phyloP scores from a whole-genome alignment of 2,888 invertebrate species.

The Phaedon cochleariae region DNA sequence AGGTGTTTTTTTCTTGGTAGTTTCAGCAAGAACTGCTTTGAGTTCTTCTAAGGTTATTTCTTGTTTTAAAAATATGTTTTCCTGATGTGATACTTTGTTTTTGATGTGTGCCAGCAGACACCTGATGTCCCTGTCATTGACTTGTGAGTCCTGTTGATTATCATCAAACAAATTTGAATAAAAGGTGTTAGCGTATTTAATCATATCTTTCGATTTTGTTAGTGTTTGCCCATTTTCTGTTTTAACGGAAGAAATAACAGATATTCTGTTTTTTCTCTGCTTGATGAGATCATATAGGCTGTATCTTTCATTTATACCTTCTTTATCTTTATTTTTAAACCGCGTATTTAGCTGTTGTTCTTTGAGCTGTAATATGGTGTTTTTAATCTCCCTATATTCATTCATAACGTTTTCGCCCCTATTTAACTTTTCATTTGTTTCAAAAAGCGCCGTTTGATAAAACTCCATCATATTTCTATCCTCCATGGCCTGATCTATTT shows the following conservation, averaged over 20 bases:
- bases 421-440: not conserved
- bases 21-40: too few species aligned
- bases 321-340: not conserved
- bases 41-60: not conserved
- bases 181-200: not conserved
- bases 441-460: not conserved
- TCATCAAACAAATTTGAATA: not conserved
- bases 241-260: too few species aligned
- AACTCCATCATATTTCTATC: not conserved
- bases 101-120: not conserved
- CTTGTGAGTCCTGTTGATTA: not conserved
- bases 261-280: not conserved
- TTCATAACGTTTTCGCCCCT: not conserved
- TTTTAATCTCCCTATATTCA: slow-evolving; percentile 1
- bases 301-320: not conserved
- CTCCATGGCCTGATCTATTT: not conserved
- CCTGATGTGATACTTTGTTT: not conserved
- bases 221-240: too few species aligned
- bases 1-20: too few species aligned
- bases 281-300: not conserved
- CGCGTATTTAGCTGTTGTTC: not conserved
- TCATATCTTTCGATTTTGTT: too few species aligned
- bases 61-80: not conserved
- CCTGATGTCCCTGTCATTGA: not conserved
- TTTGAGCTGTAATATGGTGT: not conserved